Evolutionary conservation across 2,797 vertebrate genomes (phyloP), one percentile per base, ranked within the genome.

Genomic region (Rousettus madagascariensis): DNA sequence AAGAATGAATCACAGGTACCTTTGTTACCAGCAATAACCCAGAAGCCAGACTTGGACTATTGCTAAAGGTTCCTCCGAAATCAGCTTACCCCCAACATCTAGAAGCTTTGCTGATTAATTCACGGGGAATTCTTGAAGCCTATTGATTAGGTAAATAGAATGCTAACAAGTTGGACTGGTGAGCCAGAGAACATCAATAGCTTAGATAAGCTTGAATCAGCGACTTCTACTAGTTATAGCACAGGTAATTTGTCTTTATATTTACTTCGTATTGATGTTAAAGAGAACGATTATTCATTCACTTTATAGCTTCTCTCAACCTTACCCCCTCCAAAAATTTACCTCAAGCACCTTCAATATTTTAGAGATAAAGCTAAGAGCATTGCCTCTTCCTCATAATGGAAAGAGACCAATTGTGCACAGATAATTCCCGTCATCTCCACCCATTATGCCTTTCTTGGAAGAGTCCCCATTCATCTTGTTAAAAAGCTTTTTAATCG

Each of bases 261-360:
- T 97, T 97, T 97, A 96, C 84, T 94, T 94, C 86, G 94, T 74
- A 95, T 96, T 95, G 95, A 94, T 97, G 96, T 91, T 95, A 95
- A 97, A 95, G 72, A 85, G 95, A 92, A 96, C 41, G 93, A 97
- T 95, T 96, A 96, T 82, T 97, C 91, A 94, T 95, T 95, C 17
- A 22, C 69, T 95, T 49, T 95, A 80, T 55, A 86, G 86, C 46
- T 91, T 95, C 92, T 57, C 69, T 92, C 49, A 92, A 78, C 17
- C 26, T 8, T 82, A 80, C 4, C 36, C 12, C 15, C 24, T 75
- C 55, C 41, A 61, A 74, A 94, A 95, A 85, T 61, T 90, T 77
- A 65, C 36, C 75, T 94, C n/a, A 57, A 90, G 24, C 22, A 80
- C 63, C n/a, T 94, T 95, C n/a, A 83, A 30, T 90, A 83, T 86